Percentiles rank a stretch among this genome's conserved stretches.
Conservation (phyloP, 2,797 vertebrate species). For the Parauchenoglanis ngamensis region DNA sequence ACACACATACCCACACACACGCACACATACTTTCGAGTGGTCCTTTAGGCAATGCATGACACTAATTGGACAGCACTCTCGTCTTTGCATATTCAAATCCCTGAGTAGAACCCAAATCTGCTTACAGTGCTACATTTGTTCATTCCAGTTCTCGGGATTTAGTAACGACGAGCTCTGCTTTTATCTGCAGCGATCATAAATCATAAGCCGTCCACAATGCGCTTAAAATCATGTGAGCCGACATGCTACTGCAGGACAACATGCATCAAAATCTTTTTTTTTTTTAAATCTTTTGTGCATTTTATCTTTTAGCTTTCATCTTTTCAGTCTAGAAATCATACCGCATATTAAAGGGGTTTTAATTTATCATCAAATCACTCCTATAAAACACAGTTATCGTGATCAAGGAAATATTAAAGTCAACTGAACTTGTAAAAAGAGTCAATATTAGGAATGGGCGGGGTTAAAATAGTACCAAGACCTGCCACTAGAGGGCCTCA, state of each 20-base stretch:
- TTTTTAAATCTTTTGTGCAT: not conserved
- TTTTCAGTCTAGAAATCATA: not conserved
- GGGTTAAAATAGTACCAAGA: not conserved
- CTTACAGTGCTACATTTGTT: slow-evolving; percentile 41
- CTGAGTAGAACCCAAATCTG: slow-evolving; percentile 40
- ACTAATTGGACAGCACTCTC: slow-evolving; percentile 47
- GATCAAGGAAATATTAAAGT: not conserved
- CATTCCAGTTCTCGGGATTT: slow-evolving; percentile 14
- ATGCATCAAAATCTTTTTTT: not conserved
- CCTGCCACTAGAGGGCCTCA: not conserved
- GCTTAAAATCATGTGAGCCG: slow-evolving; percentile 34
- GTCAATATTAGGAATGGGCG: not conserved
- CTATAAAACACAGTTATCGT: not conserved
- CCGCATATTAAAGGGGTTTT: not conserved
- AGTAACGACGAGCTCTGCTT: slow-evolving; percentile 46
- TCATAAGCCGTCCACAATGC: slow-evolving; percentile 27
- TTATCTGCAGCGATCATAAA: slow-evolving; percentile 50
- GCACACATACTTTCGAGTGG: slow-evolving; percentile 16
- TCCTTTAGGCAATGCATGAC: slow-evolving; percentile 36
- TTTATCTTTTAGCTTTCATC: not conserved
- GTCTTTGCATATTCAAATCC: slow-evolving; percentile 48
- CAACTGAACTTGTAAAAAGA: too few species aligned
- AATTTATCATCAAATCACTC: not conserved
- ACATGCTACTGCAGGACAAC: slow-evolving; percentile 12
- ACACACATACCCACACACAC: slow-evolving; percentile 6